Conservation (phyloP, 2,797 vertebrate species). For the Mus caroli region DNA sequence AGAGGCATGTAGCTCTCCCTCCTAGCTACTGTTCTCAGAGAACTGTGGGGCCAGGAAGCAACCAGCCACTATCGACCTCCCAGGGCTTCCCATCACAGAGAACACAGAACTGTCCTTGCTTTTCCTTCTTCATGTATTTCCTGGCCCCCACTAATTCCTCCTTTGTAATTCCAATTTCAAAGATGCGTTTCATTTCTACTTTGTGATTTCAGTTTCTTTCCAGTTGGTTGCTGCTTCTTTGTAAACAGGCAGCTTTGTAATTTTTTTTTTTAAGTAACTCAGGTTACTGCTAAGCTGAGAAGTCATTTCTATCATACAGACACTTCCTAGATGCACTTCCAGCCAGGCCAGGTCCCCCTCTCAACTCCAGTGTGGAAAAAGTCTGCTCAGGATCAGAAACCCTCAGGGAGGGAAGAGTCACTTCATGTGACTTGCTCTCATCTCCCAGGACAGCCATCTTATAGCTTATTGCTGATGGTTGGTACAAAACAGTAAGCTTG, state of each 20-base stretch:
- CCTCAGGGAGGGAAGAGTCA: accelerated
- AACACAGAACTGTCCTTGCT: background rate
- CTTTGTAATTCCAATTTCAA: conserved; percentile 44
- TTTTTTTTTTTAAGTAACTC: background rate
- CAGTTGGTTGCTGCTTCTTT: background rate
- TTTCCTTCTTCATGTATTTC: background rate
- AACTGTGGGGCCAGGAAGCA: background rate
- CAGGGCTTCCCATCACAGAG: background rate
- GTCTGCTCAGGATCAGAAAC: background rate
- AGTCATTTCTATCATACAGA: background rate
- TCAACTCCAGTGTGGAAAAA: background rate
- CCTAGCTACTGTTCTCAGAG: background rate
- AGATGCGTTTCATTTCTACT: conserved; percentile 36
- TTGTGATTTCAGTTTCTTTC: background rate
- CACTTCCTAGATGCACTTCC: background rate
- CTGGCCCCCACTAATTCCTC: background rate
- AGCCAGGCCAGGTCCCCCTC: background rate
- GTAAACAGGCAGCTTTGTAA: background rate
- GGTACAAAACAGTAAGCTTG: background rate
- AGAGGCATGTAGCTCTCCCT: background rate
- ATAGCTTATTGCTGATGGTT: background rate
- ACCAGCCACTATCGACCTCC: background rate
- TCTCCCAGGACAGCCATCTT: background rate
- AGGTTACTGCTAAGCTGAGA: background rate
- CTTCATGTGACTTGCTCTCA: background rate